phyloP scores from a whole-genome alignment of 1,140 invertebrate genomes.

The Macrostomum lignano region DNA sequence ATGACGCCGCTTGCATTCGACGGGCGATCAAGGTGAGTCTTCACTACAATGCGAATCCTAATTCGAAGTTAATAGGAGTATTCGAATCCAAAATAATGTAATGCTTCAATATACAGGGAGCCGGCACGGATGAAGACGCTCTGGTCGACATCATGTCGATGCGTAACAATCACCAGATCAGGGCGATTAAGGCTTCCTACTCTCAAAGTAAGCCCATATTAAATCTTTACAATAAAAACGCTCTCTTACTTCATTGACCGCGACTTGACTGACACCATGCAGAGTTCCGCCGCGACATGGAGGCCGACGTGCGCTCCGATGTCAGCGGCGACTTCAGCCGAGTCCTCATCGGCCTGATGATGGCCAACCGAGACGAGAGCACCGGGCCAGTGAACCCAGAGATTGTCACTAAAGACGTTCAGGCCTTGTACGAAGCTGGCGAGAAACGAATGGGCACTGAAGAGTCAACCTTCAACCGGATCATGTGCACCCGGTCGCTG shows the following conservation, averaged over 20 bases:
- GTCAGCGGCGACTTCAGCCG: conserved; percentile 25
- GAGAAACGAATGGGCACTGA: conserved; percentile 31
- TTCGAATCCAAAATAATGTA: no score
- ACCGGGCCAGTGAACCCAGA: conserved; percentile 10
- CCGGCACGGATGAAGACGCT: conserved; percentile 31
- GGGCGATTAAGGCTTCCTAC: conserved; percentile 23
- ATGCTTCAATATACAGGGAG: no score
- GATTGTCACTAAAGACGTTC: conserved; percentile 7
- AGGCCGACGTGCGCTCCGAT: conserved; percentile 24
- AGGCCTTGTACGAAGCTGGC: conserved; percentile 17
- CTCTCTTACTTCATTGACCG: no score
- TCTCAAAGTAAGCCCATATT: conserved; percentile 16
- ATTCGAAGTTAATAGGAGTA: no score
- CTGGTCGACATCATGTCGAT: conserved; percentile 32
- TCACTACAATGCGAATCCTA: no score
- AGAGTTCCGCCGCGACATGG: conserved; percentile 15
- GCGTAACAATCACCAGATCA: conserved; percentile 28
- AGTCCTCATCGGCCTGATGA: conserved; percentile 16
- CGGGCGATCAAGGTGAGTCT: no score
- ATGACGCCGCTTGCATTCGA: conserved; percentile 20
- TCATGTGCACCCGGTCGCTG: conserved; percentile 15
- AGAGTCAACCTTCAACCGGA: conserved; percentile 21
- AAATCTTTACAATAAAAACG: no score
- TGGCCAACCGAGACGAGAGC: conserved; percentile 13
- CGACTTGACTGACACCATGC: no score